These are phyloP conservation scores for Elephantulus edwardii DNA, from an alignment of 2,113 vertebrate genomes.

Conservation along the genomic window DNA sequence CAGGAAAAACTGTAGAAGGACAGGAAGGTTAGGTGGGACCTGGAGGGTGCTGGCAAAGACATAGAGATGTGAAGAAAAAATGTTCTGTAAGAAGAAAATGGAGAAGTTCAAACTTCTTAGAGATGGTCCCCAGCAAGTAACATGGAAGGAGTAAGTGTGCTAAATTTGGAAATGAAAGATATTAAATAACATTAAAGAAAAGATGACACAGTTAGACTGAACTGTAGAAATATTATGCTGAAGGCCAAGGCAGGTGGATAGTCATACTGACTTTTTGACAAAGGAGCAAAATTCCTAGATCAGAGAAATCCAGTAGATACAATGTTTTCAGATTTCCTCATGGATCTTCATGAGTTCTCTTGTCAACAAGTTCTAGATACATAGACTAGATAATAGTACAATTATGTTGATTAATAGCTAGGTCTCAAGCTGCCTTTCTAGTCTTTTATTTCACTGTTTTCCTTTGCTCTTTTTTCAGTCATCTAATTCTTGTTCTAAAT, in stretches of 20 bases:
- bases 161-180: background rate
- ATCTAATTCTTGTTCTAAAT: conserved; percentile 14
- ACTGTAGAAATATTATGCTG: background rate
- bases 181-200: background rate
- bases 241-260: background rate
- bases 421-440: background rate
- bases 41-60: background rate
- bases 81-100: background rate
- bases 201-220: background rate
- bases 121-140: background rate
- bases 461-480: background rate
- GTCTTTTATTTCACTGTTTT: conserved; percentile 28
- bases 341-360: background rate
- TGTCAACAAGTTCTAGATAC: conserved; percentile 52
- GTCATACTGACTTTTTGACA: background rate
- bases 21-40: background rate
- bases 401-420: conserved; percentile 29
- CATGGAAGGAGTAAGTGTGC: background rate
- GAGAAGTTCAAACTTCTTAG: background rate
- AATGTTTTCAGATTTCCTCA: conserved; percentile 44
- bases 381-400: background rate
- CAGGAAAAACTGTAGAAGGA: background rate
- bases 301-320: background rate
- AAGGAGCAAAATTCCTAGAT: background rate
- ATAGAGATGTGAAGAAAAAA: background rate